phyloP scores from a whole-genome alignment of 2,888 invertebrate species.

The Drosophila seclusa region DNA sequence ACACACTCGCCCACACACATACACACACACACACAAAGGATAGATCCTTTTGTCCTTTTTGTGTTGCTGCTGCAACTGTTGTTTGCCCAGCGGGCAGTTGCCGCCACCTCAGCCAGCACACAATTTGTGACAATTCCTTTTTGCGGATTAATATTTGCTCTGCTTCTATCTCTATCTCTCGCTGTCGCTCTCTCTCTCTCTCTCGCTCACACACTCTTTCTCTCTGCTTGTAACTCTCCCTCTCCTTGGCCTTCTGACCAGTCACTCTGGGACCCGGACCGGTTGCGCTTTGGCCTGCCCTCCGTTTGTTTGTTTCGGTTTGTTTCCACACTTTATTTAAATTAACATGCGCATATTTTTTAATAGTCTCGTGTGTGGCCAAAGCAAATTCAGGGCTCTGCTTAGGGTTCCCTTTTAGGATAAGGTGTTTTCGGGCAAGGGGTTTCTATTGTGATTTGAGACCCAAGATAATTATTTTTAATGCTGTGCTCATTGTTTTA shows the following conservation, averaged over 20 bases:
- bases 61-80: conserved; percentile 65
- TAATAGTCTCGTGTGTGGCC: conserved; percentile 44
- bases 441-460: conserved; percentile 39
- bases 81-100: conserved; percentile 67
- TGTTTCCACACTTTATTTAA: conserved; percentile 69
- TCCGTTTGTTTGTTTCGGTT: conserved; percentile 55
- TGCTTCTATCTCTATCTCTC: conserved; percentile 27
- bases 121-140: conserved; percentile 81
- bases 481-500: conserved; percentile 68
- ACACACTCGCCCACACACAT: conserved; percentile 1
- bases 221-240: neutral
- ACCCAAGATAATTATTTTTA: conserved; percentile 65
- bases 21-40: conserved; percentile 30
- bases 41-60: conserved; percentile 65
- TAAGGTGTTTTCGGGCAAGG: conserved; percentile 24
- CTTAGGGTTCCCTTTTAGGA: neutral
- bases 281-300: conserved; percentile 68
- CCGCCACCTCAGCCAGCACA: conserved; percentile 57
- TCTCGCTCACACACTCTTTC: neutral
- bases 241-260: conserved; percentile 16
- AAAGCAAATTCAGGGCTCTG: conserved; percentile 8
- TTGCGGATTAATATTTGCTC: conserved; percentile 80
- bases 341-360: conserved; percentile 78
- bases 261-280: conserved; percentile 48
- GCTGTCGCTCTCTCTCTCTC: conserved; percentile 23